These are phyloP conservation scores for Congeria kusceri DNA, from an alignment of 2,888 invertebrate genomes.

Conservation along the genomic window DNA sequence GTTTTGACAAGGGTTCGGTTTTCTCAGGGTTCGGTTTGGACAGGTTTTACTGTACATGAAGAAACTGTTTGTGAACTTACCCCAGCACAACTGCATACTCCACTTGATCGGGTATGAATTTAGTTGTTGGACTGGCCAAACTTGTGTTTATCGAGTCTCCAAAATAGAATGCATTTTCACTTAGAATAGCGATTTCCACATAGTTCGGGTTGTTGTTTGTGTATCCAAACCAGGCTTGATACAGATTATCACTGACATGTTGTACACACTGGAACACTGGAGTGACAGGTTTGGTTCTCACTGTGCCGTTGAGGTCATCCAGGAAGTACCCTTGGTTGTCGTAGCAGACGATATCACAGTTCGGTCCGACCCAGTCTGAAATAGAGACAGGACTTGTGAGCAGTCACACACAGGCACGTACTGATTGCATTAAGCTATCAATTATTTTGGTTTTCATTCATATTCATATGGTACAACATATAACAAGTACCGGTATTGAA, in stretches of 20 bases:
- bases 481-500: too few relatives aligned
- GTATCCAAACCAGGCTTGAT: slow-evolving; percentile 76
- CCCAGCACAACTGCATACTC: slow-evolving; percentile 63
- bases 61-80: slow-evolving; percentile 42
- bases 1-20: too few relatives aligned
- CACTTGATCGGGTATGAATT: slow-evolving; percentile 63
- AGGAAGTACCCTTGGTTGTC: slow-evolving; percentile 69
- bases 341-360: slow-evolving; percentile 73
- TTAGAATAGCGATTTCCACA: slow-evolving; percentile 65
- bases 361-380: slow-evolving; percentile 74
- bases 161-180: slow-evolving; percentile 61
- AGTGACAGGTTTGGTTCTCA: slow-evolving; percentile 40
- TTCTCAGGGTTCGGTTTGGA: too few relatives aligned
- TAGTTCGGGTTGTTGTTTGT: slow-evolving; percentile 71
- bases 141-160: not conserved
- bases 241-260: slow-evolving; percentile 10
- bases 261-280: slow-evolving; percentile 68
- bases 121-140: slow-evolving; percentile 43
- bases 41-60: too few relatives aligned
- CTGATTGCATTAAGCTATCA: too few relatives aligned
- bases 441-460: too few relatives aligned
- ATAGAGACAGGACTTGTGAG: slow-evolving; percentile 2
- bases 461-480: too few relatives aligned
- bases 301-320: slow-evolving; percentile 62
- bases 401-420: too few relatives aligned